A percentile compares a stretch with the other conserved stretches of the same genome.
Conservation (phyloP, 2,888 invertebrate genomes). For the Agrotis puta region DNA sequence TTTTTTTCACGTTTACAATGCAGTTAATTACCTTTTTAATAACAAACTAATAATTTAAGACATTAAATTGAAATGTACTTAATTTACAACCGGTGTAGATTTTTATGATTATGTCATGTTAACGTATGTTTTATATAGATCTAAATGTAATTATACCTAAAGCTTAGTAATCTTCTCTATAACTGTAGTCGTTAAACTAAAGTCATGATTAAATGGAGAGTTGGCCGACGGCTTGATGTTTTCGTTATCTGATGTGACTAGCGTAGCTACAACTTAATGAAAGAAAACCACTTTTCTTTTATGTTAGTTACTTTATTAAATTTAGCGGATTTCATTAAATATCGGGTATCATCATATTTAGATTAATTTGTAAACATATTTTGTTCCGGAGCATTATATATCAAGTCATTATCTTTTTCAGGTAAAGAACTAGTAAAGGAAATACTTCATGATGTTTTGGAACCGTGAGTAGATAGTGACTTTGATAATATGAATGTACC, state of each 20-base stretch:
- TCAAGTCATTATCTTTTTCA: too few relatives aligned
- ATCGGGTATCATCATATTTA: too few relatives aligned
- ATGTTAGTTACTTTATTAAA: neutral
- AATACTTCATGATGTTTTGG: neutral
- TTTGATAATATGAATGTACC: too few relatives aligned
- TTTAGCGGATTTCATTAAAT: too few relatives aligned
- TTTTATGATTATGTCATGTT: conserved; percentile 48
- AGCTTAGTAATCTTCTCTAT: conserved; percentile 22
- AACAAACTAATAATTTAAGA: conserved; percentile 37
- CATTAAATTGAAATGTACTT: conserved; percentile 38
- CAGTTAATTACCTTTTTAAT: conserved; percentile 39
- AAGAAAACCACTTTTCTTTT: neutral
- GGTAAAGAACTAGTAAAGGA: too few relatives aligned
- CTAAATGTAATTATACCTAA: conserved; percentile 25
- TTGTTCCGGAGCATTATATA: too few relatives aligned
- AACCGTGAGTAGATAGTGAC: neutral
- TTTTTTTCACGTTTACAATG: neutral
- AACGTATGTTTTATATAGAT: conserved; percentile 39
- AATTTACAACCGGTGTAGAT: conserved; percentile 35
- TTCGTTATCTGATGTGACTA: conserved; percentile 10
- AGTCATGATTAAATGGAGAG: conserved; percentile 23
- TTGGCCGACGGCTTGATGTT: conserved; percentile 11
- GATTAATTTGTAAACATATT: too few relatives aligned
- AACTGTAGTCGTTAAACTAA: conserved; percentile 24
- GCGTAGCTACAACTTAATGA: neutral